phyloP scores from a whole-genome alignment of 2,797 vertebrate genomes.

The Leptodactylus fallax region DNA sequence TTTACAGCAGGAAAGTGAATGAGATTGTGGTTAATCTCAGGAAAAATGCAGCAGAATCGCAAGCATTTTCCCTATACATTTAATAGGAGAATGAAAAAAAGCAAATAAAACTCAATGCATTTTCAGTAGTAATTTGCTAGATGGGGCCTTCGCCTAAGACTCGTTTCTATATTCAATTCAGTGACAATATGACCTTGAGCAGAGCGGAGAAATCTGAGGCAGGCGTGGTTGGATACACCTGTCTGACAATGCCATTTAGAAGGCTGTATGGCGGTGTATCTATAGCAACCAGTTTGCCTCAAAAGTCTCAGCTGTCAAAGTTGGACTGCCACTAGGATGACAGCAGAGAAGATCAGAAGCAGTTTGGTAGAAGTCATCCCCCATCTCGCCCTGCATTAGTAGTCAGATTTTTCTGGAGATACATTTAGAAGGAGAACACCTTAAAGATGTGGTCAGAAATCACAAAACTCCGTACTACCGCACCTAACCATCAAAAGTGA shows the following conservation, averaged over 20 bases:
- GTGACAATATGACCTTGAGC: neutral
- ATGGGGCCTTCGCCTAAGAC: too few relatives aligned
- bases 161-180: too few relatives aligned
- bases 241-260: neutral
- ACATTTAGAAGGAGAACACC: neutral
- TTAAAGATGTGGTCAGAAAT: neutral
- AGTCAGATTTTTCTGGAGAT: slow-evolving; percentile 1
- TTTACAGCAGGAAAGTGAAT: too few relatives aligned
- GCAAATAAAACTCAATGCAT: too few relatives aligned
- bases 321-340: neutral
- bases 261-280: neutral
- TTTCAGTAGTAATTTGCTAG: too few relatives aligned
- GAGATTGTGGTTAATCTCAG: too few relatives aligned
- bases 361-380: neutral
- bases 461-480: neutral
- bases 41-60: too few relatives aligned
- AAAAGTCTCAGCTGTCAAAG: neutral
- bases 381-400: neutral
- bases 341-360: neutral
- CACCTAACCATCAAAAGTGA: neutral
- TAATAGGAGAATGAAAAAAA: too few relatives aligned
- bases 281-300: neutral
- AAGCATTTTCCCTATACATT: too few relatives aligned
- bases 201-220: neutral
- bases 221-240: neutral